These are phyloP conservation scores for Phyllopteryx taeniolatus DNA, from an alignment of 2,113 vertebrate genomes.

Conservation along the genomic window DNA sequence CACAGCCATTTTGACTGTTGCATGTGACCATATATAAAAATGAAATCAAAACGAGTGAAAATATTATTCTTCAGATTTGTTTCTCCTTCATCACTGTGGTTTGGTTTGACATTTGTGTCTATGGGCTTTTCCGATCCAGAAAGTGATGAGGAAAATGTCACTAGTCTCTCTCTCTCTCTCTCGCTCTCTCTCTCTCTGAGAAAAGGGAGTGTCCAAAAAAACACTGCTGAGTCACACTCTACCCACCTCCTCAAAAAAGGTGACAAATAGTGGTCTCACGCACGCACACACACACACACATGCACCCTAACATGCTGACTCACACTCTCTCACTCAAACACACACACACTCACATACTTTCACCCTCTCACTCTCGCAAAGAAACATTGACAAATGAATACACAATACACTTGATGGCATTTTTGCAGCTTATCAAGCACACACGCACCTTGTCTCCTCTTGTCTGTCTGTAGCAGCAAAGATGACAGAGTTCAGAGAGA, in stretches of 20 bases:
- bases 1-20: background rate
- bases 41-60: background rate
- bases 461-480: conserved; percentile 35
- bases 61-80: background rate
- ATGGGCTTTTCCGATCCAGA: background rate
- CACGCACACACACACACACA: background rate
- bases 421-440: conserved; percentile 16
- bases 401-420: background rate
- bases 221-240: conserved; percentile 53
- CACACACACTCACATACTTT: background rate
- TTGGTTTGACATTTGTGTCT: background rate
- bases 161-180: conserved; percentile 17
- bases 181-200: conserved; percentile 10
- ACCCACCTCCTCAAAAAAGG: conserved; percentile 47
- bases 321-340: no score
- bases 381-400: conserved; percentile 12
- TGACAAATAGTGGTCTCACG: conserved; percentile 47
- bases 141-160: conserved; percentile 11
- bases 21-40: background rate
- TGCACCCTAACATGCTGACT: background rate
- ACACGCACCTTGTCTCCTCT: conserved; percentile 50
- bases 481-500: conserved; percentile 27
- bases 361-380: no score
- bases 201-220: conserved; percentile 13
- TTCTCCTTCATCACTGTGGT: background rate